phyloP scores from a whole-genome alignment of 1,140 invertebrate genomes.

The Caenorhabditis tropicalis region DNA sequence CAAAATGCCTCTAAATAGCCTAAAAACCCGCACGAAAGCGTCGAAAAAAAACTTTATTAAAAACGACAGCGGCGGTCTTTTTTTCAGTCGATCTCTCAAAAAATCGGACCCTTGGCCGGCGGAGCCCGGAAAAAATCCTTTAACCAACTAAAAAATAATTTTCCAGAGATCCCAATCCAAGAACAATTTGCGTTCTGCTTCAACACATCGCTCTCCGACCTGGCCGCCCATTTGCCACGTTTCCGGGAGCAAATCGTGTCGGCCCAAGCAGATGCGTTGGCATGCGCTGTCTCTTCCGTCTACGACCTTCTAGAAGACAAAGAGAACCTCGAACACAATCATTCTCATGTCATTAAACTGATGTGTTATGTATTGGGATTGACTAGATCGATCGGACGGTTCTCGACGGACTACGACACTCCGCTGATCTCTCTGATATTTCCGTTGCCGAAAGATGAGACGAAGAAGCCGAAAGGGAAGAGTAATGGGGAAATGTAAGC shows the following conservation, averaged over 20 bases:
- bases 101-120: too few species aligned
- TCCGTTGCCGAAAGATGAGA: conserved; percentile 15
- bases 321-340: conserved; percentile 1
- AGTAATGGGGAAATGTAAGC: background rate
- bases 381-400: conserved; percentile 64
- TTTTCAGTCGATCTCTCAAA: too few species aligned
- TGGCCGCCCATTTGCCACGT: conserved; percentile 66
- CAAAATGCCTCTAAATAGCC: too few species aligned
- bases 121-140: too few species aligned
- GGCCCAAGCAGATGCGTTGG: conserved; percentile 55
- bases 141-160: background rate
- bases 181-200: conserved; percentile 71
- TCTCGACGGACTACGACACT: conserved; percentile 57
- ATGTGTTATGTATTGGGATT: conserved; percentile 66
- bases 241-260: conserved; percentile 62
- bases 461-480: background rate
- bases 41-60: too few species aligned
- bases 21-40: too few species aligned
- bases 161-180: conserved; percentile 70
- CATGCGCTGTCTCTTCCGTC: conserved; percentile 34
- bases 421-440: conserved; percentile 57
- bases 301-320: conserved; percentile 44
- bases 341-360: conserved; percentile 65
- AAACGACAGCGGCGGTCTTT: too few species aligned
- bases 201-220: conserved; percentile 68